Conservation (phyloP, 2,888 invertebrate genomes). For the Andrena praecox region DNA sequence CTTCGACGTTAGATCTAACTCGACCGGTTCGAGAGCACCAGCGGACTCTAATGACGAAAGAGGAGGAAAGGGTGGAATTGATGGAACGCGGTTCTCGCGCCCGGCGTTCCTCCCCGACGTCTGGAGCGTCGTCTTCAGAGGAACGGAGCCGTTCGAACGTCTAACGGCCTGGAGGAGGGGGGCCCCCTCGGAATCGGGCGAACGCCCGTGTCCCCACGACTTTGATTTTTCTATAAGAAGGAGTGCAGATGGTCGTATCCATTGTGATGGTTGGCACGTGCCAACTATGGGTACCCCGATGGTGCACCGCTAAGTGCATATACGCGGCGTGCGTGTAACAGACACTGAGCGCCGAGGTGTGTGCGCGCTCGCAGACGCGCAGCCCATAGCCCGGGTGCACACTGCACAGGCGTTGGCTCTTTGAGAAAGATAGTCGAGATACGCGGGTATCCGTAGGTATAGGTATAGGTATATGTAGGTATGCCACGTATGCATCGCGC, state of each 20-base stretch:
- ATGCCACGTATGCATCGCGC: not conserved
- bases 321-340: slow-evolving; percentile 37
- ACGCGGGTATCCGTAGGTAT: not conserved
- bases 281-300: slow-evolving; percentile 75
- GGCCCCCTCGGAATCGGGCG: slow-evolving; percentile 50
- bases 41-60: not conserved
- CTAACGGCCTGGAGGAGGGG: slow-evolving; percentile 58
- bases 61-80: not conserved
- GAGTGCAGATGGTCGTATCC: slow-evolving; percentile 78
- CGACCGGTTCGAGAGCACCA: no score
- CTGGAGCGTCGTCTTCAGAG: slow-evolving; percentile 8
- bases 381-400: no score
- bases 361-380: not conserved
- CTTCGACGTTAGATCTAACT: no score
- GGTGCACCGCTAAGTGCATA: slow-evolving; percentile 70
- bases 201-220: slow-evolving; percentile 65
- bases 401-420: no score
- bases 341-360: slow-evolving; percentile 29
- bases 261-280: slow-evolving; percentile 80
- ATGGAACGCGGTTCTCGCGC: not conserved
- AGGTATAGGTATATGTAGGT: no score
- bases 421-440: not conserved
- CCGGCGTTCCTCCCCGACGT: not conserved
- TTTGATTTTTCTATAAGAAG: slow-evolving; percentile 79
- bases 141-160: slow-evolving; percentile 40